Conservation (phyloP, 2,113 vertebrate genomes). For the Microtus pennsylvanicus region DNA sequence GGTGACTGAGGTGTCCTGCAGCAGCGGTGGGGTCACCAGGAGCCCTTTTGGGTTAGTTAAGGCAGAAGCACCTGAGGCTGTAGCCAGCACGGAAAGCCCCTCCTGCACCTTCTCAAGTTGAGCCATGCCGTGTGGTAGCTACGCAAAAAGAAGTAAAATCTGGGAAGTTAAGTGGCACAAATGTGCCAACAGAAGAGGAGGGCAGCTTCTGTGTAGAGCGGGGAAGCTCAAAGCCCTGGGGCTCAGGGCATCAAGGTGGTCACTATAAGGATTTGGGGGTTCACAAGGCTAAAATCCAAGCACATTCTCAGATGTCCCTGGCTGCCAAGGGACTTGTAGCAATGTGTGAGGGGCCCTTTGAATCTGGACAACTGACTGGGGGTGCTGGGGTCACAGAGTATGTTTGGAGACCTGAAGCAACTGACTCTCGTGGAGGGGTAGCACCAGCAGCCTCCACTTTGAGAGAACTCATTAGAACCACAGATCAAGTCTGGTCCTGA, state of each 20-base stretch:
- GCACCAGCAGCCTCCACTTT: neutral
- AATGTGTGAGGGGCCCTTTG: neutral
- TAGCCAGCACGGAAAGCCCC: neutral
- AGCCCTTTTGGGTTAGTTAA: neutral
- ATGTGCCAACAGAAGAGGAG: accelerated
- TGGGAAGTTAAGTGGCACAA: neutral
- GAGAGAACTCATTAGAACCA: neutral
- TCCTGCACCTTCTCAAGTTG: neutral
- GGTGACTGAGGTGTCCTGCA: neutral
- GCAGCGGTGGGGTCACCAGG: accelerated
- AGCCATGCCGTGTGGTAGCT: accelerated
- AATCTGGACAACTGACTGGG: neutral
- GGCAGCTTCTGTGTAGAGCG: accelerated
- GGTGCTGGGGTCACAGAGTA: neutral
- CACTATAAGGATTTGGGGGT: neutral
- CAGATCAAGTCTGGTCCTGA: neutral
- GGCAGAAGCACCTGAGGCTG: neutral
- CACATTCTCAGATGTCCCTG: no score
- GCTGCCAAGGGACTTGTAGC: neutral
- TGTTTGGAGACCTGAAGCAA: neutral
- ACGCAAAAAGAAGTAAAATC: neutral
- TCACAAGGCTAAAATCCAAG: no score
- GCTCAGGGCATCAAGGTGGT: neutral
- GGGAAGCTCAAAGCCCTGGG: accelerated
- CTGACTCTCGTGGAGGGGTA: neutral